Conservation (phyloP, 2,888 invertebrate genomes). For the Deilephila porcellus region DNA sequence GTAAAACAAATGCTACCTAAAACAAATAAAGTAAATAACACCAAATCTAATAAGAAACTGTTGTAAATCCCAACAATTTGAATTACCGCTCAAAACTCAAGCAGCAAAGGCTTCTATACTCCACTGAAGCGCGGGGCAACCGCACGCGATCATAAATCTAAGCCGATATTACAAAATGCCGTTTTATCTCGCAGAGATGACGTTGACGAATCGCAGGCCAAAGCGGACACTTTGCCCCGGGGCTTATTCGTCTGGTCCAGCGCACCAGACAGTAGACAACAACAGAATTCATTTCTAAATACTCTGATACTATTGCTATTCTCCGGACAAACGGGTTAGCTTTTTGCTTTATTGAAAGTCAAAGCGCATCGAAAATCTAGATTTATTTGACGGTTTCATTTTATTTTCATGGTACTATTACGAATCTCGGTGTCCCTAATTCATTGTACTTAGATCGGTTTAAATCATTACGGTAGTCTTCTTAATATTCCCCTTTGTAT, state of each 20-base stretch:
- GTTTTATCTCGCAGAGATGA: constrained; percentile 65
- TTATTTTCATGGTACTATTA: background rate
- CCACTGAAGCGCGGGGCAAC: constrained; percentile 53
- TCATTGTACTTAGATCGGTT: no score
- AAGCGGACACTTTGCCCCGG: constrained; percentile 41
- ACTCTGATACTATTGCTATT: constrained; percentile 1
- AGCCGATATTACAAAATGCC: constrained; percentile 62
- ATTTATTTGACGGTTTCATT: background rate
- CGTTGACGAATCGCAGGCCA: constrained; percentile 66
- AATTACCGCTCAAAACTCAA: background rate
- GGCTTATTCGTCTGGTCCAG: constrained; percentile 11
- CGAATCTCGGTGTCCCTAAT: no score
- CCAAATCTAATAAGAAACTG: background rate
- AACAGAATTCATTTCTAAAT: background rate
- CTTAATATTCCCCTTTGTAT: no score
- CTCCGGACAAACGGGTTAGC: background rate
- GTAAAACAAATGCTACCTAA: no score
- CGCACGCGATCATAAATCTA: constrained; percentile 63
- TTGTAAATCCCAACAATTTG: background rate
- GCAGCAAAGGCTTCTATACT: constrained; percentile 50
- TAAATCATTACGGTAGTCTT: no score
- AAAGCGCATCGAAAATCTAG: background rate
- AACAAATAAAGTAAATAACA: no score
- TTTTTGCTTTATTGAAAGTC: background rate
- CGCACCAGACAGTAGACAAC: background rate